Evolutionary conservation across 2,797 vertebrate species (phyloP).

Genomic region (Otus scops): DNA sequence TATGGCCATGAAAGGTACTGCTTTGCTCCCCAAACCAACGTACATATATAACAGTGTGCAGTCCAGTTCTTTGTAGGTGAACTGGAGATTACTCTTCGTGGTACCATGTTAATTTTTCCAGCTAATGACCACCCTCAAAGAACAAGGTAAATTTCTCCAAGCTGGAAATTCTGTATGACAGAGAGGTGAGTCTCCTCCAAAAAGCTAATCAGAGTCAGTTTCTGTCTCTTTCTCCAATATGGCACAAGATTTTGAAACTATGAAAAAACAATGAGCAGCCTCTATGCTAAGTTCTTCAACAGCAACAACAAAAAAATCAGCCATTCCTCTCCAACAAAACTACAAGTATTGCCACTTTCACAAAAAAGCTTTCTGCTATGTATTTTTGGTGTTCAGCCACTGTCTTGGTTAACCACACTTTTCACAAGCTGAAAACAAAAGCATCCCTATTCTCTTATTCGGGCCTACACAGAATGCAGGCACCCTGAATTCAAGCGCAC

Average conservation of each 20-base stretch:
- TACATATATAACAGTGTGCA: accelerated
- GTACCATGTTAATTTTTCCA: neutral
- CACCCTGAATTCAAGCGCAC: neutral
- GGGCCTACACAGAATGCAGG: neutral
- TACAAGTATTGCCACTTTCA: neutral
- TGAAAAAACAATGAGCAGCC: neutral
- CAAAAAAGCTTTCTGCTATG: neutral
- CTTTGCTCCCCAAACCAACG: neutral
- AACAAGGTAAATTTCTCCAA: neutral
- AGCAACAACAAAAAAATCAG: neutral
- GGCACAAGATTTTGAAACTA: neutral
- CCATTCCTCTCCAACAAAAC: neutral
- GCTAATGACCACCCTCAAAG: neutral
- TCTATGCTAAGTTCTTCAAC: neutral
- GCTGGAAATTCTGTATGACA: neutral
- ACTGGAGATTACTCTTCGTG: neutral
- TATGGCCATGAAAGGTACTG: neutral
- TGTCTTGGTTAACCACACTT: neutral
- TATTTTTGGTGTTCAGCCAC: neutral
- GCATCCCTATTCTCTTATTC: neutral
- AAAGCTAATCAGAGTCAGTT: neutral
- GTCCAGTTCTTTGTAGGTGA: neutral
- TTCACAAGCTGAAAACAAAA: neutral
- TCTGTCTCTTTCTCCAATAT: neutral
- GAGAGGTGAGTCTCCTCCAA: neutral